A percentile compares a stretch with the other conserved stretches of the same genome.
Conservation (phyloP, 2,797 vertebrate genomes). For the Premnoplex brunnescens region DNA sequence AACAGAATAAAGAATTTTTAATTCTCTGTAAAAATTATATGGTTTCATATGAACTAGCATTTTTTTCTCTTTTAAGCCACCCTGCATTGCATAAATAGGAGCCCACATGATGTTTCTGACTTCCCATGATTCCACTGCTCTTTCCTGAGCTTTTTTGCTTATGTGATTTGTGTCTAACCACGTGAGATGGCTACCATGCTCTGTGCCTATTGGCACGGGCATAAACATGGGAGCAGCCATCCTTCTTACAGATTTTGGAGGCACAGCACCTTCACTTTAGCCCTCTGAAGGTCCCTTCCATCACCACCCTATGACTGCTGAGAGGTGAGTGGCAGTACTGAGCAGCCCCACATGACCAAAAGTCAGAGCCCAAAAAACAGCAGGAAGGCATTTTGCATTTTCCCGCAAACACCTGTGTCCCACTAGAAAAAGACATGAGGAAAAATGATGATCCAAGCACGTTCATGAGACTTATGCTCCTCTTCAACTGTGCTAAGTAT, state of each 20-base stretch:
- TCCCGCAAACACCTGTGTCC: neutral
- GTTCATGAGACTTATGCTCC: neutral
- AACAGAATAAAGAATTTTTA: neutral
- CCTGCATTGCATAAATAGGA: neutral
- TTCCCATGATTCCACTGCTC: neutral
- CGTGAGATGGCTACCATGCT: neutral
- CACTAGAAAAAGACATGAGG: neutral
- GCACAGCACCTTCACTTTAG: neutral
- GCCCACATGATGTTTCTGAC: neutral
- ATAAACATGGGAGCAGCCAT: neutral
- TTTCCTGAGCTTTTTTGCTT: neutral
- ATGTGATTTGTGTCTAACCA: neutral
- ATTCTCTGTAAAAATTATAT: neutral
- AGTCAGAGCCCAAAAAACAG: neutral
- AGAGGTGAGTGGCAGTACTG: neutral
- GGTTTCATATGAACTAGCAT: neutral
- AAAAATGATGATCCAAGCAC: neutral
- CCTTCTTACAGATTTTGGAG: neutral
- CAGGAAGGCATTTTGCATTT: neutral
- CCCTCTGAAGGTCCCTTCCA: neutral
- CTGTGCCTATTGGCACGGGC: neutral
- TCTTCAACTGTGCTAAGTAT: neutral
- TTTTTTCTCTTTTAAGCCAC: neutral
- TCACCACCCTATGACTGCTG: accelerated
- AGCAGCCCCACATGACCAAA: neutral